phyloP scores from a whole-genome alignment of 2,797 vertebrate genomes.

The Poeciliopsis paucimaculata region DNA sequence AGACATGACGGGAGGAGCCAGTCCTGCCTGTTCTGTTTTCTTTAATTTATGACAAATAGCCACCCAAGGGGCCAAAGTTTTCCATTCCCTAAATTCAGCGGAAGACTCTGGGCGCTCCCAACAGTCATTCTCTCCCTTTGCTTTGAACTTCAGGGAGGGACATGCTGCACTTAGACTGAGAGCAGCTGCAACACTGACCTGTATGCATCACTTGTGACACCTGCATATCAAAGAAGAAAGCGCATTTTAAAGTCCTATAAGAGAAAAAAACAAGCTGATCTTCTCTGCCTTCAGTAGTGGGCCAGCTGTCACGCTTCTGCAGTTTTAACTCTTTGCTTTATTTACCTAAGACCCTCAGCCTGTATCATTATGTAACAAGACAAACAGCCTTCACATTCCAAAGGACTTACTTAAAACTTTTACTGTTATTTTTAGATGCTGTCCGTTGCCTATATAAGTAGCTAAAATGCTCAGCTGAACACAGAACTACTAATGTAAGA shows the following conservation, averaged over 20 bases:
- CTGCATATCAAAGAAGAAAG: conserved; percentile 30
- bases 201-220: conserved; percentile 42
- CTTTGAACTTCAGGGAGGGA: conserved; percentile 53
- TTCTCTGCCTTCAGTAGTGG: neutral
- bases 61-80: conserved; percentile 47
- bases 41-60: conserved; percentile 32
- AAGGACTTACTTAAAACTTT: neutral
- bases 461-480: neutral
- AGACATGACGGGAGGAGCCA: conserved; percentile 35
- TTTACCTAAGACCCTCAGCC: neutral
- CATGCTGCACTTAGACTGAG: conserved; percentile 29
- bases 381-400: conserved; percentile 1
- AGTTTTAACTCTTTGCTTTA: neutral
- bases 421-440: neutral
- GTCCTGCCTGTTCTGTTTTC: conserved; percentile 19
- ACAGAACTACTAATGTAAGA: neutral
- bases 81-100: conserved; percentile 41
- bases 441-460: neutral
- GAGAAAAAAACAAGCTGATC: conserved; percentile 4
- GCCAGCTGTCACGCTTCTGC: neutral
- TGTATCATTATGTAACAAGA: neutral
- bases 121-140: conserved; percentile 26
- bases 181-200: conserved; percentile 46
- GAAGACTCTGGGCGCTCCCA: conserved; percentile 32
- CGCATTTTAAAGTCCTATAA: conserved; percentile 4